Evolutionary conservation across 2,888 invertebrate species (phyloP).

Genomic region (Ceriagrion tenellum): DNA sequence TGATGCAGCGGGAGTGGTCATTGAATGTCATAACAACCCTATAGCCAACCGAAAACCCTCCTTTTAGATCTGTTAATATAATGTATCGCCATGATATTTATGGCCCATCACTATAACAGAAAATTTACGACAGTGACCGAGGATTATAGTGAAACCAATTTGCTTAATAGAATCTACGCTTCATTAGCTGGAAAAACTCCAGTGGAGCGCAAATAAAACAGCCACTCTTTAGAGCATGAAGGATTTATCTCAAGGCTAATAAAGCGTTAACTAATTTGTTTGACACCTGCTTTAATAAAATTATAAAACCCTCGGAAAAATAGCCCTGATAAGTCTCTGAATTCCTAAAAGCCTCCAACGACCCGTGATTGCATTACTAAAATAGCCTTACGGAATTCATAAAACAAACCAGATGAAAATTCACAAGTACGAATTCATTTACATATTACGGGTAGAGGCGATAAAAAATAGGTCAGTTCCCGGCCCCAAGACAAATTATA

Average conservation of each 20-base stretch:
- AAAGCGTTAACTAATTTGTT: not conserved
- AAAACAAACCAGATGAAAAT: not conserved
- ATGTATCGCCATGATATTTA: not conserved
- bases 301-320: not conserved
- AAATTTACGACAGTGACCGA: not conserved
- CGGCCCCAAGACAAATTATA: slow-evolving; percentile 32
- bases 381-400: not conserved
- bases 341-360: not conserved
- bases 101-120: not conserved
- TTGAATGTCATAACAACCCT: not conserved
- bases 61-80: not conserved
- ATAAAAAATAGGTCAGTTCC: slow-evolving; percentile 46
- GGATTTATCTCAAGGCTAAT: not conserved
- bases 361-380: not conserved
- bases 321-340: not conserved
- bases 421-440: not conserved
- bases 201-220: not conserved
- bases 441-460: not conserved
- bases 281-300: not conserved
- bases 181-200: not conserved
- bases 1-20: not conserved
- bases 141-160: not conserved
- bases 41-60: not conserved
- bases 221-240: not conserved
- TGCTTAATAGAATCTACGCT: not conserved